Base-by-base conservation (phyloP, 1,140 invertebrate genomes). In the Drosophila micromelanica region DNA sequence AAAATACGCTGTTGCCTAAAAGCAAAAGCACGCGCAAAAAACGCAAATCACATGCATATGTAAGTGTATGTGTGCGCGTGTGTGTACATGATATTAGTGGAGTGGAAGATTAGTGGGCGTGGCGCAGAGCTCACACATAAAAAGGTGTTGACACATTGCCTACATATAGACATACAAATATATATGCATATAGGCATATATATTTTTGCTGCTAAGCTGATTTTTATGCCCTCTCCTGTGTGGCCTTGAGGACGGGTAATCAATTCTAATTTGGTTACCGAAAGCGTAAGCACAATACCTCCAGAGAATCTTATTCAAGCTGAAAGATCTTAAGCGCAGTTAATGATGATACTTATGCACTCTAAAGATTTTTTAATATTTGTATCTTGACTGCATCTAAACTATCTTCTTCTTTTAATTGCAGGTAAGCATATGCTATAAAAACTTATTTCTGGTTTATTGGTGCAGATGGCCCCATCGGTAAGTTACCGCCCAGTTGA, bases 91-190 rank as follows among this genome's bases (percentile, higher is more conserved):
- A 37, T 63, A 49, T 78, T 70, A 62, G 81, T 76, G 59, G 78
- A 78, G 61, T 87, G 82, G 75, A 64, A 81, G 57, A 84, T 55
- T 70, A 46, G 40, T 43, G 42, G 72, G 59, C 46, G 65, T 69
- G 65, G 42, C 35, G 13, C 37, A 20, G 37, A 5, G 9, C 23
- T 11, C 37, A 15, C 37, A 4, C 38, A 42, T 45, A 87, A 81
- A 87, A 87, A 89, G 82, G 82, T 87, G 82, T 87, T 87, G 82
- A 87, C 85, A 87, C 76, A 87, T 84, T 79, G 65, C 67, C 30
- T 87, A 65, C 78, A 65, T 63, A 74, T 61, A 49, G 13, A 61
- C 13, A 60, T 5, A 30, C 13, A 57, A 3, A 57, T 27, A 65
- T 17, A 38, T n/a, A 35, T 27, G 20, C n/a, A 43, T 42, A 27